Base-by-base conservation (phyloP, 2,113 vertebrate species). In the Bagarius yarrelli region DNA sequence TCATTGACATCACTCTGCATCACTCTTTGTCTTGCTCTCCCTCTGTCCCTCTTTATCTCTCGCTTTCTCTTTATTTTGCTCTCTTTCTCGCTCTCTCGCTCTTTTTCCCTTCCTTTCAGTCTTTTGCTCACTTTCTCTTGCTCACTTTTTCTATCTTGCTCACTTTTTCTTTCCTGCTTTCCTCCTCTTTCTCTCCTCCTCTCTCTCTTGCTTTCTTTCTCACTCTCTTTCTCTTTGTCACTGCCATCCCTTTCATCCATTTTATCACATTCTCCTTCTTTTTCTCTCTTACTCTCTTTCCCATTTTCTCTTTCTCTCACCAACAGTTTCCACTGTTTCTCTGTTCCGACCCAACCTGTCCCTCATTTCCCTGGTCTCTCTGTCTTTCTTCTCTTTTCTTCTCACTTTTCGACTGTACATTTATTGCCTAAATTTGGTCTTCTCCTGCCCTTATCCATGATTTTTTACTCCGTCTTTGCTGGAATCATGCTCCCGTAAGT, bases 121-220 rank as follows among this genome's bases (percentile, higher is more conserved):
- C 27, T 78, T n/a, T n/a, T n/a, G n/a, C n/a, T n/a, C n/a, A n/a
- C n/a, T n/a, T n/a, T n/a, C n/a, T n/a, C n/a, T n/a, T n/a, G n/a
- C n/a, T n/a, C n/a, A n/a, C n/a, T n/a, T n/a, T n/a, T n/a, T n/a
- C n/a, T n/a, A n/a, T n/a, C n/a, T n/a, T n/a, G n/a, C n/a, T n/a
- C n/a, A n/a, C n/a, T n/a, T n/a, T n/a, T n/a, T n/a, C n/a, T n/a
- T n/a, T n/a, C n/a, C n/a, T n/a, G n/a, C n/a, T n/a, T n/a, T n/a
- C n/a, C n/a, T n/a, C n/a, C n/a, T n/a, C 57, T 44, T 61, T 47
- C 75, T 79, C 71, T 74, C 90, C 90, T 88, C 77, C 67, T 84
- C 78, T 86, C 78, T 83, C 82, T 78, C 14, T 27, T 1, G 5
- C 64, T 12, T n/a, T n/a, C n/a, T n/a, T n/a, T n/a, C 16, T 81